Evolutionary conservation across 2,888 invertebrate species (phyloP), one percentile per base, ranked within the genome.

Genomic region (Spialia ferax): DNA sequence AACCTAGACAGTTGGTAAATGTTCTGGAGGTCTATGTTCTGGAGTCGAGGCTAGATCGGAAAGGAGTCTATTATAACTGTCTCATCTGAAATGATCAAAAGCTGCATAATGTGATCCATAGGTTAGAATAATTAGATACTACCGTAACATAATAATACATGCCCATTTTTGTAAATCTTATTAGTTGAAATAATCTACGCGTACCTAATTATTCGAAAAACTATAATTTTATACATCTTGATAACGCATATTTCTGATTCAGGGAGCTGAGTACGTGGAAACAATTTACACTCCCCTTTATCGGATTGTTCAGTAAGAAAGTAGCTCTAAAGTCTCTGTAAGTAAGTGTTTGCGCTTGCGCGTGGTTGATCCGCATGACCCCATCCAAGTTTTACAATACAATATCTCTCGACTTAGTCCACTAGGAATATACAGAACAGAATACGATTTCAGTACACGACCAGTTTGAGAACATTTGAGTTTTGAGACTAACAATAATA

Each of bases 261-360:
- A 91, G 91, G 91, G 80, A 85, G 74, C 77, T 81, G 80, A 80
- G 83, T 80, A 77, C 77, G 85, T 85, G 82, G 84, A 82, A 81
- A 80, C 79, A 85, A 77, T 85, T 84, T 83, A 86, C 80, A 73
- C 84, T 88, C 71, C 91, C 92, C 71, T 84, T 88, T 81, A 80
- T 84, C 76, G 84, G 86, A 76, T 79, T 85, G 75, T 88, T 86
- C 78, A 84, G 80, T 87, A 88, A 88, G 86, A 90, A 85, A 85
- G 81, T 86, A 78, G 86, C 86, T 81, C 80, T 59, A 69, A 73
- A 81, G 77, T 80, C 83, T 69, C 83, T 87, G 92, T 91, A 89
- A 89, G 89, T 89, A 89, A 81, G 77, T 77, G 76, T 78, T 80
- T 79, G 79, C 77, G 85, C 81, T 80, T 79, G 79, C 77, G 85